Evolutionary conservation across 2,113 vertebrate genomes (phyloP).

Genomic region (Gasterosteus nipponicus): DNA sequence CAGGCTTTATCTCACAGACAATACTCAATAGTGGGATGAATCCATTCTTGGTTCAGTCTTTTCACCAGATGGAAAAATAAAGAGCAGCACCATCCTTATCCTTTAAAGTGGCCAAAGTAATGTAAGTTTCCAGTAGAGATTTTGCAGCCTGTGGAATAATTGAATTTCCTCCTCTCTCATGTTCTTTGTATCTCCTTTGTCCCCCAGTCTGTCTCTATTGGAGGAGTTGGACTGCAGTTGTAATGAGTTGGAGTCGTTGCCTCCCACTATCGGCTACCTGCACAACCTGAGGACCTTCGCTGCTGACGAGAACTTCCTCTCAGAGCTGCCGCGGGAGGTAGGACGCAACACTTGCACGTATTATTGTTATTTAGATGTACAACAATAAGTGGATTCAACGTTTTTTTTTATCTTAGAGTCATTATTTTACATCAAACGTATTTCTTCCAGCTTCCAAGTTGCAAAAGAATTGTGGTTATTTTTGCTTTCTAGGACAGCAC

Average conservation of each 20-base stretch:
- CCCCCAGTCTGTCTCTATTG: constrained; percentile 90
- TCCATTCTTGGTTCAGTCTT: constrained; percentile 33
- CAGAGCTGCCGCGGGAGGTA: constrained; percentile 94
- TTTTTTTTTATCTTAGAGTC: not conserved
- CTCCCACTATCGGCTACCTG: constrained; percentile 94
- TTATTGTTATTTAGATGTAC: not conserved
- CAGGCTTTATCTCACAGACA: not conserved
- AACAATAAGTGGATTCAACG: not conserved
- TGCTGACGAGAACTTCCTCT: constrained; percentile 96
- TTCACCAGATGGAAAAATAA: constrained; percentile 26
- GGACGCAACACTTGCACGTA: constrained; percentile 30
- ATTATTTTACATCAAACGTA: not conserved
- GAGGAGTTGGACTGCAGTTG: constrained; percentile 99
- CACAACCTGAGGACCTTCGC: constrained; percentile 93
- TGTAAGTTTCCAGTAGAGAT: constrained; percentile 13
- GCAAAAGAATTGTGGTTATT: not conserved
- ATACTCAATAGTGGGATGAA: not conserved
- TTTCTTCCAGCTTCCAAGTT: not conserved
- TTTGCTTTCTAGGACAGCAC: not conserved
- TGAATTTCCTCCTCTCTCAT: constrained; percentile 19
- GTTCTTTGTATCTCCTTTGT: constrained; percentile 25
- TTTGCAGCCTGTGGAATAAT: constrained; percentile 18
- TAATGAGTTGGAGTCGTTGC: constrained; percentile 95
- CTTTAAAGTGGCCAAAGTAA: constrained; percentile 7
- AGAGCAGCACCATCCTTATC: constrained; percentile 11